phyloP scores from a whole-genome alignment of 2,797 vertebrate genomes.

The Tympanoctomys barrerae region DNA sequence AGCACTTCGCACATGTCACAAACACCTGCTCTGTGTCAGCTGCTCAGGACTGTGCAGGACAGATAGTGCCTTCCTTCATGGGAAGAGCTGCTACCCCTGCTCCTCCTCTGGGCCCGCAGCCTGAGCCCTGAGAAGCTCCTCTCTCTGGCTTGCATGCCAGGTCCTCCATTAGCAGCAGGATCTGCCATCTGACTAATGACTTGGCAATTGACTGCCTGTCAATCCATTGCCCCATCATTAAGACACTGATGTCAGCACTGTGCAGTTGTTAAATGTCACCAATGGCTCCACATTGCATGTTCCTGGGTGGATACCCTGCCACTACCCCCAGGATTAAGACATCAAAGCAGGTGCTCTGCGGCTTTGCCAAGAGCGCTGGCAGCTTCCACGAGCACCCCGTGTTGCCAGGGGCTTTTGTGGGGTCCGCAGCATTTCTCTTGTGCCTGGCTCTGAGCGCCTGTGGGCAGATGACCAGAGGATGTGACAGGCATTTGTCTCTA shows the following conservation, averaged over 20 bases:
- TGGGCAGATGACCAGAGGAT: background rate
- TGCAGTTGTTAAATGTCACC: background rate
- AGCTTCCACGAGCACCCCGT: background rate
- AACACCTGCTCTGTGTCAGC: background rate
- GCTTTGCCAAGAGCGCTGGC: background rate
- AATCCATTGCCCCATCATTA: background rate
- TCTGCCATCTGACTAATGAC: background rate
- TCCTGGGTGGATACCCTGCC: background rate
- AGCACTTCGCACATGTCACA: background rate
- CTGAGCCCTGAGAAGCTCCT: background rate
- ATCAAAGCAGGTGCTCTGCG: background rate
- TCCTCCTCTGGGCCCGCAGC: background rate
- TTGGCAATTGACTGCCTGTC: background rate
- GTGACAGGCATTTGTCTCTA: background rate
- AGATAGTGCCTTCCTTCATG: background rate
- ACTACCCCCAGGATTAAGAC: background rate
- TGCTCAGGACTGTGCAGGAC: fast-evolving
- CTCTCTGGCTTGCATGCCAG: background rate
- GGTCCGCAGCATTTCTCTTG: fast-evolving
- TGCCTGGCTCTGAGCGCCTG: background rate
- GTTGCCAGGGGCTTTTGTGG: background rate
- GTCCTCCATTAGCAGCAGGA: background rate
- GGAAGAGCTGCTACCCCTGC: background rate
- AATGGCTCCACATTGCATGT: fast-evolving
- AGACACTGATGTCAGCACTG: background rate